Conservation (phyloP, 1,140 invertebrate species). For the Drosophila burlai region DNA sequence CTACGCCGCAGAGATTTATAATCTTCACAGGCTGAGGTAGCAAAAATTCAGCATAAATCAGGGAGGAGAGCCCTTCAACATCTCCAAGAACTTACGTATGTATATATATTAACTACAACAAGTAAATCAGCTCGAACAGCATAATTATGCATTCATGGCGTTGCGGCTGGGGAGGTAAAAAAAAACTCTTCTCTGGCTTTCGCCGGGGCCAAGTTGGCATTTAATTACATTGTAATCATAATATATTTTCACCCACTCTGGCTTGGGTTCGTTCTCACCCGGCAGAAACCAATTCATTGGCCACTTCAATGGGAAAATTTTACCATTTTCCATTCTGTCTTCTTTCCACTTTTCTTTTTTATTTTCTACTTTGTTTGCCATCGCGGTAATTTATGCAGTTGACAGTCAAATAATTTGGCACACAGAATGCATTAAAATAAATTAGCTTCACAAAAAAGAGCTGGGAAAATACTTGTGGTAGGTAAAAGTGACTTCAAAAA, state of each 20-base stretch:
- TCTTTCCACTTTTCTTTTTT: slow-evolving; percentile 19
- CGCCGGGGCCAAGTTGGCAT: slow-evolving; percentile 38
- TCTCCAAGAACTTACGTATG: slow-evolving; percentile 22
- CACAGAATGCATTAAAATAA: slow-evolving; percentile 52
- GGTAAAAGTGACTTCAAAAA: neutral
- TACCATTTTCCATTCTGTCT: slow-evolving; percentile 23
- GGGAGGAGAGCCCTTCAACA: slow-evolving; percentile 4
- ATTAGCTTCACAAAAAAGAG: slow-evolving; percentile 30
- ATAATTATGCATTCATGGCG: slow-evolving; percentile 41
- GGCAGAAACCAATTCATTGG: slow-evolving; percentile 34
- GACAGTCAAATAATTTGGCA: slow-evolving; percentile 52
- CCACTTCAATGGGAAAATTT: slow-evolving; percentile 41
- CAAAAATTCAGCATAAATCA: slow-evolving; percentile 42
- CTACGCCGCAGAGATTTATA: slow-evolving; percentile 52
- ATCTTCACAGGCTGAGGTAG: slow-evolving; percentile 6
- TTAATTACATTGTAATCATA: slow-evolving; percentile 58
- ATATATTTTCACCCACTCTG: slow-evolving; percentile 54
- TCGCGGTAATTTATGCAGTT: slow-evolving; percentile 53
- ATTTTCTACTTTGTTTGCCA: slow-evolving; percentile 22
- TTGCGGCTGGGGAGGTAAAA: neutral
- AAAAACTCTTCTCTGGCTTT: slow-evolving; percentile 40
- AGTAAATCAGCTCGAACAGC: slow-evolving; percentile 22
- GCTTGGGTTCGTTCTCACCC: slow-evolving; percentile 34
- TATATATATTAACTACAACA: slow-evolving; percentile 8
- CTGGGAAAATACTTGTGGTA: slow-evolving; percentile 10